A percentile compares a stretch with the other conserved stretches of the same genome.
Conservation (phyloP, 2,888 invertebrate genomes). For the Chrysina gloriosa region DNA sequence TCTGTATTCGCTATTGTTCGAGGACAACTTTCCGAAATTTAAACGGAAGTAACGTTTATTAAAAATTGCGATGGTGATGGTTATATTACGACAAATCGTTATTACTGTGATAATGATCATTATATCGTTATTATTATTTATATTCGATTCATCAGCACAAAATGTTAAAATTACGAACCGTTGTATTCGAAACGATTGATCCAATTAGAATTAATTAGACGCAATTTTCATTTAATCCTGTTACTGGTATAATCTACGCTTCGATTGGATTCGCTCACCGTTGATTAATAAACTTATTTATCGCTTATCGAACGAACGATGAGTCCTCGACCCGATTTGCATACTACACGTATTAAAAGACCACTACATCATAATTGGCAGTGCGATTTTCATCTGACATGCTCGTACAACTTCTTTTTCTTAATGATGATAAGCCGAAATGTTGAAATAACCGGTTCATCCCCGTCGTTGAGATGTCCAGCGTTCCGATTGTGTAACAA, state of each 20-base stretch:
- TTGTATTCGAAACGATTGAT: neutral
- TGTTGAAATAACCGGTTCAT: slow-evolving; percentile 7
- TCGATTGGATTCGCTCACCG: neutral
- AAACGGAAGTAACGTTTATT: too few relatives aligned
- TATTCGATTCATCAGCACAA: too few relatives aligned
- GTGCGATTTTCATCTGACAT: slow-evolving; percentile 24
- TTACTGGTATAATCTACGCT: neutral
- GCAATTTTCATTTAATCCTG: slow-evolving; percentile 19
- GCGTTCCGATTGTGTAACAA: neutral
- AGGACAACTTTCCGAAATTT: neutral
- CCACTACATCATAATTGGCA: neutral
- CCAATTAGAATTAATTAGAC: slow-evolving; percentile 5
- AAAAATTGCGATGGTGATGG: too few relatives aligned
- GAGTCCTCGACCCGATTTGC: slow-evolving; percentile 14
- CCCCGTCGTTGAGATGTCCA: neutral
- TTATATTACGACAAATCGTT: too few relatives aligned
- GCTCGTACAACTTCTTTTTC: slow-evolving; percentile 1
- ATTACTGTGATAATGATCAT: too few relatives aligned
- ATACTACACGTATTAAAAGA: neutral
- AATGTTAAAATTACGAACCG: too few relatives aligned
- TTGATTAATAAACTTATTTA: slow-evolving; percentile 23
- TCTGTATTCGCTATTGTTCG: neutral
- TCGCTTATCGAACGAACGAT: neutral
- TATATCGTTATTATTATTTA: too few relatives aligned
- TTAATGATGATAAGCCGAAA: slow-evolving; percentile 2